Conservation (phyloP, 2,888 invertebrate genomes). For the Pseudanteris insignis region DNA sequence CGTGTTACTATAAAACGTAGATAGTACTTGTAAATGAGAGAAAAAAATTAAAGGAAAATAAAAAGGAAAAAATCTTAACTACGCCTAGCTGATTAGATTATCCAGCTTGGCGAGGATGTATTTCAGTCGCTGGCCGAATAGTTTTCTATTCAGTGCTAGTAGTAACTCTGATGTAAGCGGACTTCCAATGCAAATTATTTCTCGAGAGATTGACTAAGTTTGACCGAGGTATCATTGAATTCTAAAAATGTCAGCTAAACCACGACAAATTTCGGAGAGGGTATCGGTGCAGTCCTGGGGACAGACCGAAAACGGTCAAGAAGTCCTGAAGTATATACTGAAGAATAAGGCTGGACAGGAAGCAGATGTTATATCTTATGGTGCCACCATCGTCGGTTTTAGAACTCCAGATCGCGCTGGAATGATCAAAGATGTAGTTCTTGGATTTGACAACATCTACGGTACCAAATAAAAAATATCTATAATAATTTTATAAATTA, state of each 20-base stretch:
- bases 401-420: conserved; percentile 80
- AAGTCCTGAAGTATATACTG: conserved; percentile 56
- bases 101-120: conserved; percentile 25
- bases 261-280: conserved; percentile 16
- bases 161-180: conserved; percentile 28
- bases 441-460: conserved; percentile 83
- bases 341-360: conserved; percentile 55
- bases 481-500: no score
- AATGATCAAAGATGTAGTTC: conserved; percentile 78
- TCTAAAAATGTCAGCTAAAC: conserved; percentile 13
- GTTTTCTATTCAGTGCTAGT: conserved; percentile 26
- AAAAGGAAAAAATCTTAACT: conserved; percentile 9
- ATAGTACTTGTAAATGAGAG: conserved; percentile 1
- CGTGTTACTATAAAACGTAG: conserved; percentile 17
- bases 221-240: no score
- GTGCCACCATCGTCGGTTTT: conserved; percentile 82
- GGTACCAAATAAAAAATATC: no score
- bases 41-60: background rate
- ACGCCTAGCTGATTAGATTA: conserved; percentile 31
- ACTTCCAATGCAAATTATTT: conserved; percentile 23
- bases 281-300: conserved; percentile 56
- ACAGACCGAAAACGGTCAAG: conserved; percentile 46
- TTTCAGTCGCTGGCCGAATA: conserved; percentile 20
- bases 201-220: no score
- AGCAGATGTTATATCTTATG: conserved; percentile 77